phyloP scores from a whole-genome alignment of 2,113 vertebrate species.

The Albula goreensis region DNA sequence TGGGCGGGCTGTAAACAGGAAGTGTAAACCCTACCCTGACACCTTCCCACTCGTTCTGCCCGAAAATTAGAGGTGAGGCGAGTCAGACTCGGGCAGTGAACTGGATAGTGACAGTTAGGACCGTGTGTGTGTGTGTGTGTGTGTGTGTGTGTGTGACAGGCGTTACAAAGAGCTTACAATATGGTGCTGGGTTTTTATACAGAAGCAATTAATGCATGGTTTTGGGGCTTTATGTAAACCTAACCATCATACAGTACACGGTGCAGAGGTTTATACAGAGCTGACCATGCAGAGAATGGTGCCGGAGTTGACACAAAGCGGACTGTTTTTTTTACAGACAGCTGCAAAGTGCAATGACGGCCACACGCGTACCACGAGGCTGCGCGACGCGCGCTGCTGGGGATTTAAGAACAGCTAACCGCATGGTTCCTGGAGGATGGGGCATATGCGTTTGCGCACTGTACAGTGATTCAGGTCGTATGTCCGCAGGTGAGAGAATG shows the following conservation, averaged over 20 bases:
- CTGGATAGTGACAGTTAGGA: background rate
- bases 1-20: background rate
- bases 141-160: no score
- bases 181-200: background rate
- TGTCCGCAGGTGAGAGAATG: conserved; percentile 7
- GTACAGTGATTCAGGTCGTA: background rate
- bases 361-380: no score
- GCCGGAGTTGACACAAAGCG: background rate
- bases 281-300: background rate
- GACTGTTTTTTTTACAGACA: background rate
- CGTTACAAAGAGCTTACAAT: background rate
- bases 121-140: no score
- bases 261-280: background rate
- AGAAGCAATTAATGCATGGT: background rate
- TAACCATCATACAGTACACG: background rate
- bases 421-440: no score
- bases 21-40: background rate
- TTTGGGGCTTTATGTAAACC: background rate
- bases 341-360: no score
- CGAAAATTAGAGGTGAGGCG: background rate
- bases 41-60: background rate
- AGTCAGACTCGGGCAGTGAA: background rate
- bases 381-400: no score
- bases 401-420: no score
- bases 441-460: no score